Conservation (phyloP, 2,797 vertebrate species). For the Alfaro cultratus region DNA sequence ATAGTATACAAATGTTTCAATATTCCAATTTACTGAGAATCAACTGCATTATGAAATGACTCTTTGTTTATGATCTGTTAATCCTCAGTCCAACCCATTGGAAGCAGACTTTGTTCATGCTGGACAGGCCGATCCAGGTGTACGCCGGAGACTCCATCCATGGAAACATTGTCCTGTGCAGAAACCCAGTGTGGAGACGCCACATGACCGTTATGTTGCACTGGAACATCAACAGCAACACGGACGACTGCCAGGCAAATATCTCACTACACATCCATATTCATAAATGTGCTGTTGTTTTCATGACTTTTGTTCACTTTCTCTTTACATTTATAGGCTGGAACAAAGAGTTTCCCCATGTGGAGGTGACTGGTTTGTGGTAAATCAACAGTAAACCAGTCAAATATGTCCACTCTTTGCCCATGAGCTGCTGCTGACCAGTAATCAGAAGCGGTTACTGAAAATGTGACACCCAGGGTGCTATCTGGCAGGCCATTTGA, state of each 20-base stretch:
- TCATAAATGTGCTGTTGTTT: background rate
- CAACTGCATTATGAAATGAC: background rate
- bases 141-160: slow-evolving; percentile 71
- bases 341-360: slow-evolving; percentile 76
- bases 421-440: slow-evolving; percentile 26
- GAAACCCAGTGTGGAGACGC: slow-evolving; percentile 85
- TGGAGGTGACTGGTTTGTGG: slow-evolving; percentile 67
- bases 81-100: slow-evolving; percentile 81
- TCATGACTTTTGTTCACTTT: background rate
- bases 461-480: background rate
- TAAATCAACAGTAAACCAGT: background rate
- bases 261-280: slow-evolving; percentile 1
- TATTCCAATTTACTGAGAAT: background rate
- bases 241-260: slow-evolving; percentile 63
- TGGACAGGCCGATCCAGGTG: slow-evolving; percentile 78
- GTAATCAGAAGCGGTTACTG: background rate
- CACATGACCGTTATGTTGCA: slow-evolving; percentile 83
- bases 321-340: slow-evolving; percentile 40
- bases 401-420: background rate
- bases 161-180: slow-evolving; percentile 73
- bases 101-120: slow-evolving; percentile 89
- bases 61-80: slow-evolving; percentile 1
- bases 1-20: background rate
- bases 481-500: slow-evolving; percentile 4
- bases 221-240: slow-evolving; percentile 74